A percentile compares a stretch with the other conserved stretches of the same genome.
Conservation (phyloP, 2,888 invertebrate genomes). For the Lasioglossum figueresi region DNA sequence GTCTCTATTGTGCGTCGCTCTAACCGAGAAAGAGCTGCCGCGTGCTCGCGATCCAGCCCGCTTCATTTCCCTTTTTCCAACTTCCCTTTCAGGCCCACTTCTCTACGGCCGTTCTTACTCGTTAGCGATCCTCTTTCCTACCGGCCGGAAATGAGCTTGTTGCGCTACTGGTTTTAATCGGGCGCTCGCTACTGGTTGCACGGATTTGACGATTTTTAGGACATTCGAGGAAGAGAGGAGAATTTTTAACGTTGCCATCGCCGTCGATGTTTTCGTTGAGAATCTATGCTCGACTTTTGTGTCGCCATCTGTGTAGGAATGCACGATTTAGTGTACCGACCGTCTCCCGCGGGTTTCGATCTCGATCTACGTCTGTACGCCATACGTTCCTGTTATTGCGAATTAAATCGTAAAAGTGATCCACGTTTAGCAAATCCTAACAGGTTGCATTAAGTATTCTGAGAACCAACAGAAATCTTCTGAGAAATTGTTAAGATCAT, state of each 20-base stretch:
- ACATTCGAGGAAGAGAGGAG: not conserved
- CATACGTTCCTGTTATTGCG: no score
- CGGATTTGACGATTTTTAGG: not conserved
- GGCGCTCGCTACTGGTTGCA: not conserved
- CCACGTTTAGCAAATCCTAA: no score
- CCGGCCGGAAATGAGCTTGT: not conserved
- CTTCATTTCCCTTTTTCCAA: slow-evolving; percentile 49
- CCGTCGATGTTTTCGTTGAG: no score
- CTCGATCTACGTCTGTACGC: no score
- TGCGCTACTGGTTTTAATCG: not conserved
- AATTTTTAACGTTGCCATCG: no score
- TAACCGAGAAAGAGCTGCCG: slow-evolving; percentile 17
- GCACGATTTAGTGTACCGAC: no score
- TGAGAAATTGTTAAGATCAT: not conserved
- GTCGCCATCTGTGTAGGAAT: no score
- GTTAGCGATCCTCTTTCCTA: not conserved
- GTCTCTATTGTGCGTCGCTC: slow-evolving; percentile 60
- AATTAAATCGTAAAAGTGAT: no score
- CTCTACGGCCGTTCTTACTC: slow-evolving; percentile 30
- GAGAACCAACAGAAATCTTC: not conserved
- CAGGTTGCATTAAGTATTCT: no score
- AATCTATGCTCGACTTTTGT: no score
- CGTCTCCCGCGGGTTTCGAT: no score
- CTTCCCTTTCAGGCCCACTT: slow-evolving; percentile 20
- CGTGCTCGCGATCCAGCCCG: slow-evolving; percentile 45